These are phyloP conservation scores for Phrynocephalus vlangalii DNA, from an alignment of 2,797 vertebrate species.

Conservation along the genomic window DNA sequence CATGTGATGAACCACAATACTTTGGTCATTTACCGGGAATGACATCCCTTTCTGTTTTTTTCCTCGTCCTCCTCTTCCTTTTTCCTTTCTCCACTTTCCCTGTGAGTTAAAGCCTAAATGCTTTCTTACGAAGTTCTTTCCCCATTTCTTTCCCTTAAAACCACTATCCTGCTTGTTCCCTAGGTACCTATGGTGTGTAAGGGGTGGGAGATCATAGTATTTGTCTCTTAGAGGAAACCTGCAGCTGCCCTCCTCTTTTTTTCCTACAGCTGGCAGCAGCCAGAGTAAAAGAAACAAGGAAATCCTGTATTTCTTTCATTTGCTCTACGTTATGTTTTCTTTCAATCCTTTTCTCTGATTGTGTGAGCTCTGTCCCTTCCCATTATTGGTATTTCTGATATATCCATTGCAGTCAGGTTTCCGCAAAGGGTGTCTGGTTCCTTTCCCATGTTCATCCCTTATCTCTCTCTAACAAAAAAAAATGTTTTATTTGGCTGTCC, in stretches of 20 bases:
- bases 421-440: slow-evolving; percentile 1
- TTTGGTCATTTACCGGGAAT: no score
- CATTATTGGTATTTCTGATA: slow-evolving; percentile 20
- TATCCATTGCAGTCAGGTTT: slow-evolving; percentile 16
- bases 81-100: not conserved
- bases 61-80: not conserved
- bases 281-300: slow-evolving; percentile 72
- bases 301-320: slow-evolving; percentile 75
- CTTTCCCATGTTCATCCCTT: slow-evolving; percentile 15
- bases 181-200: not conserved
- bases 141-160: not conserved
- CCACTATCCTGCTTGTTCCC: not conserved
- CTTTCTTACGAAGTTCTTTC: not conserved
- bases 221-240: not conserved
- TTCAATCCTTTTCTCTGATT: slow-evolving; percentile 35
- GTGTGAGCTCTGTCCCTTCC: slow-evolving; percentile 18
- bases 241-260: not conserved
- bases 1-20: not conserved
- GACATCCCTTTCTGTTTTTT: not conserved
- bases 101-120: not conserved
- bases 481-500: slow-evolving; percentile 34
- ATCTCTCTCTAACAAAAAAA: slow-evolving; percentile 19
- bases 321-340: slow-evolving; percentile 61
- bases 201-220: not conserved
- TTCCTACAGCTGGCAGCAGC: slow-evolving; percentile 41